Evolutionary conservation across 2,888 invertebrate genomes (phyloP), one percentile per base, ranked within the genome.

Genomic region (Baronia brevicornis): DNA sequence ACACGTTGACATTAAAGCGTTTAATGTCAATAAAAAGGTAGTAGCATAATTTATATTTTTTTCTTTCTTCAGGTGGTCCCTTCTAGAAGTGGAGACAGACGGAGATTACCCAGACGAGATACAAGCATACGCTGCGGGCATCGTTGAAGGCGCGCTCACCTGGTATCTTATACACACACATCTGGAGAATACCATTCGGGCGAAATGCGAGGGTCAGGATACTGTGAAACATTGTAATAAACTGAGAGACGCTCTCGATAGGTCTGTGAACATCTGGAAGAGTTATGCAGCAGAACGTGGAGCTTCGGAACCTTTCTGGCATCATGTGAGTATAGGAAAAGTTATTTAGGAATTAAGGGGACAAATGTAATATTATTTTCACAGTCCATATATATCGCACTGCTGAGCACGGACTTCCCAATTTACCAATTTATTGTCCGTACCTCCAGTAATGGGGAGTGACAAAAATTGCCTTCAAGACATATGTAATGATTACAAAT

Each of bases 41-140:
- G n/a, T n/a, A n/a, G n/a, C n/a, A n/a, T n/a, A 20, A 12, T 28
- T 15, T 22, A 11, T 11, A 8, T 8, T 22, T 12, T 4, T 27
- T 36, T 13, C 25, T 14, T 13, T 26, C 68, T 65, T 2, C 54
- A 94, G 94, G 34, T 95, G 95, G 94, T 91, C 92, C 8, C 87
- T 89, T 46, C 75, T 95, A 36, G 93, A 94, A 77, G 88, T 95
- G 23, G 90, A 92, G 73, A 93, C 94, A 1, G 89, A 91, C 46
- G 80, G 86, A 11, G 84, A 86, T 2, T 92, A 90, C 66, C 88
- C 90, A 1, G 95, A 95, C 63, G 87, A 88, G 50, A 87, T 92
- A 22, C 96, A 96, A 77, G 94, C 95, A 0, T 94, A 91, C 65
- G 91, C 93, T 1, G 95, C 96, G 1, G 96, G 96, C 3, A 85